phyloP scores from a whole-genome alignment of 2,113 vertebrate species.

The Castor canadensis region DNA sequence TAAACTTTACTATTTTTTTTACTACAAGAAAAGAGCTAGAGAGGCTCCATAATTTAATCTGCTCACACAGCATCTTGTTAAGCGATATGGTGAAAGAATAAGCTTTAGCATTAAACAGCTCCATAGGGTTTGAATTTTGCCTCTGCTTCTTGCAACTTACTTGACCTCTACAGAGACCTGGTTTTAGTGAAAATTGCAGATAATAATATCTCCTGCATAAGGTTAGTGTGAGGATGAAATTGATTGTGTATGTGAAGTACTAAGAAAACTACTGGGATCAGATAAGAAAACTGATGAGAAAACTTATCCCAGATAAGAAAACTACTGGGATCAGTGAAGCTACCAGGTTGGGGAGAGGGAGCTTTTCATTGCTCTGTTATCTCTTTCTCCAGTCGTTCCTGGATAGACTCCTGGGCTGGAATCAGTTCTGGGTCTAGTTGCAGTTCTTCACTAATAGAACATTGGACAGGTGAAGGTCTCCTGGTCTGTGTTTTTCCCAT shows the following conservation, averaged over 20 bases:
- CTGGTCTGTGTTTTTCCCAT: not conserved
- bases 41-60: not conserved
- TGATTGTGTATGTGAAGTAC: not conserved
- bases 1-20: no score
- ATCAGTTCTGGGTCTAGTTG: not conserved
- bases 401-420: not conserved
- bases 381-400: not conserved
- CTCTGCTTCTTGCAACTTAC: not conserved
- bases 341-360: not conserved
- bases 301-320: no score
- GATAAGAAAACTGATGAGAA: no score
- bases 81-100: not conserved
- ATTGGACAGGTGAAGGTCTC: not conserved
- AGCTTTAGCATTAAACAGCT: not conserved
- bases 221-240: not conserved
- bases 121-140: not conserved
- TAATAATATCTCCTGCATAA: not conserved
- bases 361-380: not conserved
- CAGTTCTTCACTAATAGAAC: not conserved
- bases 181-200: not conserved
- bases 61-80: not conserved
- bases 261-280: not conserved
- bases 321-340: no score
- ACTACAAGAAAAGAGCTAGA: no score
- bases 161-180: not conserved